phyloP scores from a whole-genome alignment of 1,140 invertebrate genomes.

The Sinonovacula constricta region DNA sequence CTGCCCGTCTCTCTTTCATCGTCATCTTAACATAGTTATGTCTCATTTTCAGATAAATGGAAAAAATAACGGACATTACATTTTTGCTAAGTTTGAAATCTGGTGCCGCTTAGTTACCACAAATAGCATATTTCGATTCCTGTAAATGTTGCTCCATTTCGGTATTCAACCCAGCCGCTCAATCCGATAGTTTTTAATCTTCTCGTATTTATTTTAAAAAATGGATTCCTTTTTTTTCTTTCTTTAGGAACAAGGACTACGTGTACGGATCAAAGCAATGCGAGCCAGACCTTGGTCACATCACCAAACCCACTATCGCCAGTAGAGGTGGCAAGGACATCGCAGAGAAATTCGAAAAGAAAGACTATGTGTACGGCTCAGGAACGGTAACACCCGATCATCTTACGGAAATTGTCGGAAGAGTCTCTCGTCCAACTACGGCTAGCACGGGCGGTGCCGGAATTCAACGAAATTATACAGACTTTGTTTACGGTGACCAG shows the following conservation, averaged over 20 bases:
- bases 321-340: conserved; percentile 63
- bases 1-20: too few species aligned
- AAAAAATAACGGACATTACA: too few species aligned
- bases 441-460: conserved; percentile 64
- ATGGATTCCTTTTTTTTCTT: too few species aligned
- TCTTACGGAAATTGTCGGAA: conserved; percentile 58
- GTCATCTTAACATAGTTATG: too few species aligned
- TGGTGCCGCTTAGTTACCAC: too few species aligned
- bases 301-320: conserved; percentile 63
- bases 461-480: conserved; percentile 53
- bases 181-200: too few species aligned
- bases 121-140: too few species aligned
- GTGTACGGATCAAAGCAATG: conserved; percentile 61
- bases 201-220: too few species aligned
- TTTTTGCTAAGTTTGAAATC: too few species aligned
- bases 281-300: conserved; percentile 48
- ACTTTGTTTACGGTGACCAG: conserved; percentile 62
- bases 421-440: conserved; percentile 64
- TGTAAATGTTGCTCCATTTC: too few species aligned
- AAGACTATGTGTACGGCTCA: conserved; percentile 64
- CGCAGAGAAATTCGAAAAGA: conserved; percentile 55
- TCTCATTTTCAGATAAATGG: too few species aligned
- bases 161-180: too few species aligned
- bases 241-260: conserved; percentile 63
- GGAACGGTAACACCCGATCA: conserved; percentile 51